Evolutionary conservation across 2,797 vertebrate genomes (phyloP).

Genomic region (Simalia tracyae): DNA sequence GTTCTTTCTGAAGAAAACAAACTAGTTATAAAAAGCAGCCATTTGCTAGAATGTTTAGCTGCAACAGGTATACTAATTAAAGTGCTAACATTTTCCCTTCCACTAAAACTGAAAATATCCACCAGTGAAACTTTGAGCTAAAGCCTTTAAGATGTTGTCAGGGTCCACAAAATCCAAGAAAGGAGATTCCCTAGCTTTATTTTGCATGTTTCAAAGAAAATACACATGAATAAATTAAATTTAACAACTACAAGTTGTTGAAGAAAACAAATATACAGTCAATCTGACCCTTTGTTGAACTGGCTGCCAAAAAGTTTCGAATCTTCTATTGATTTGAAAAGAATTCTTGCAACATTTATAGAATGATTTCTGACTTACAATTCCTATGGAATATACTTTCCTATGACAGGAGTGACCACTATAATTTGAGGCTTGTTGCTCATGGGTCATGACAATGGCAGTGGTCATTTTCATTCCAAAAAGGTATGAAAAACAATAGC

Average conservation of each 20-base stretch:
- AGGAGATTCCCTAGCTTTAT: constrained; percentile 11
- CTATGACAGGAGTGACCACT: constrained; percentile 22
- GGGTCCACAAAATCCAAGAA: constrained; percentile 30
- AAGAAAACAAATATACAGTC: constrained; percentile 17
- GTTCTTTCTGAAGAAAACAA: neutral
- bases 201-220: constrained; percentile 15
- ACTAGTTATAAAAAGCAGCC: neutral
- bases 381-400: neutral
- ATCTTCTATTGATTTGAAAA: constrained; percentile 29
- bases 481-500: constrained; percentile 16
- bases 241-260: neutral
- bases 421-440: constrained; percentile 42
- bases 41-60: neutral
- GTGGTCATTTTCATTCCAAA: constrained; percentile 41
- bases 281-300: constrained; percentile 3
- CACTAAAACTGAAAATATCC: neutral
- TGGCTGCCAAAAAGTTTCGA: constrained; percentile 39
- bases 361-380: neutral
- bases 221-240: neutral
- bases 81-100: neutral
- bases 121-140: neutral
- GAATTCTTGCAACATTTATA: neutral
- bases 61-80: neutral
- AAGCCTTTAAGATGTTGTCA: neutral
- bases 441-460: constrained; percentile 23